These are phyloP conservation scores for Rhinoptilus africanus DNA, from an alignment of 2,113 vertebrate species.

Conservation along the genomic window DNA sequence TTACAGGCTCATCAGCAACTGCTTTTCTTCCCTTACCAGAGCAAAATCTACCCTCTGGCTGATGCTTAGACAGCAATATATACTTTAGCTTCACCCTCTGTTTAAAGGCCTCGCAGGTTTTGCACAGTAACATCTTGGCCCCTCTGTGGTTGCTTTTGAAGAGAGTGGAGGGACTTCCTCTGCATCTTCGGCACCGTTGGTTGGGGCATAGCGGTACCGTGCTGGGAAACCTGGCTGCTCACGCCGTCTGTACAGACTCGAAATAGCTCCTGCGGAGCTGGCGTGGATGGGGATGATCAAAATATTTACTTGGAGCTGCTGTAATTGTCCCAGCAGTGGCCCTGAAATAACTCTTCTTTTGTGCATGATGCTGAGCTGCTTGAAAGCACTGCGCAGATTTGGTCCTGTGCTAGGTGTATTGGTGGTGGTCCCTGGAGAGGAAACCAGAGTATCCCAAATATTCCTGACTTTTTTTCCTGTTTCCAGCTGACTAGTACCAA, in stretches of 20 bases:
- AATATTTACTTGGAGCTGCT: neutral
- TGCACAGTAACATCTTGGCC: neutral
- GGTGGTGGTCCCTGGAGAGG: neutral
- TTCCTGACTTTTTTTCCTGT: neutral
- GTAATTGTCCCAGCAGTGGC: neutral
- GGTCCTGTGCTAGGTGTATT: neutral
- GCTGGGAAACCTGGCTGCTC: neutral
- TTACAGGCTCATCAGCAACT: neutral
- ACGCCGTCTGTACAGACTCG: fast-evolving
- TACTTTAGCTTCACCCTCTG: neutral
- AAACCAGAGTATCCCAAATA: neutral
- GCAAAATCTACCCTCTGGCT: neutral
- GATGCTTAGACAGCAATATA: neutral
- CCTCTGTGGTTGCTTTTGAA: neutral
- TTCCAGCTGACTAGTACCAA: neutral
- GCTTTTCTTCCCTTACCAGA: neutral
- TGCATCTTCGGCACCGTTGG: fast-evolving
- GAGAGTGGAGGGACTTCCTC: neutral
- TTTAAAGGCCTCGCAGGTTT: neutral
- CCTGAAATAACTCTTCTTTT: neutral
- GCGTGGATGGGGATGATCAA: neutral
- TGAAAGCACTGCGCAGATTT: neutral
- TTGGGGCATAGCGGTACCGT: fast-evolving
- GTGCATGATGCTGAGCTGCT: neutral
- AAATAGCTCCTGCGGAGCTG: neutral